Evolutionary conservation across 1,140 invertebrate genomes (phyloP).

Genomic region (Megalonaias nervosa): DNA sequence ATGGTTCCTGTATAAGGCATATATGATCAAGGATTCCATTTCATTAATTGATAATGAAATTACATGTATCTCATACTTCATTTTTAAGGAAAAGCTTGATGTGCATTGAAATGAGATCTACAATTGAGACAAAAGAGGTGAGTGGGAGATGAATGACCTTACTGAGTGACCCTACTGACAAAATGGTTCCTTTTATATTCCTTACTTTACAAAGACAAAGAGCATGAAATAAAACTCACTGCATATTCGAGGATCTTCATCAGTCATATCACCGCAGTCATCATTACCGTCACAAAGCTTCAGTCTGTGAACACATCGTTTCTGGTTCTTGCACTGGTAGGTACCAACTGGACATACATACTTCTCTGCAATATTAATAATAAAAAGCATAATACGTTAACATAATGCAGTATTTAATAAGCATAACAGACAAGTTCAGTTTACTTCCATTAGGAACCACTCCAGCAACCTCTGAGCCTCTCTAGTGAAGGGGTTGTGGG

Average conservation of each 20-base stretch:
- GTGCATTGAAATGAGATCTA: too few species aligned
- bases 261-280: conserved; percentile 57
- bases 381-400: not conserved
- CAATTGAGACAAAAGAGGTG: too few species aligned
- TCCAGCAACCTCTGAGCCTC: not conserved
- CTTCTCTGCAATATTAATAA: not conserved
- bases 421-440: not conserved
- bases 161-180: too few species aligned
- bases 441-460: not conserved
- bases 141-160: too few species aligned
- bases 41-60: too few species aligned
- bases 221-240: conserved; percentile 15
- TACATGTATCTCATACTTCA: too few species aligned
- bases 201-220: not conserved
- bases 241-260: conserved; percentile 22
- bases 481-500: not conserved
- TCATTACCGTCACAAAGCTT: conserved; percentile 68
- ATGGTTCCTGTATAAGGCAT: too few species aligned
- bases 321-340: conserved; percentile 71
- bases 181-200: too few species aligned
- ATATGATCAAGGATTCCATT: too few species aligned
- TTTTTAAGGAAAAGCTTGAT: too few species aligned
- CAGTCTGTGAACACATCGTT: conserved; percentile 56
- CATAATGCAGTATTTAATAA: not conserved
- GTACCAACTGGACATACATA: conserved; percentile 32